A percentile compares a stretch with the other conserved stretches of the same genome.
phyloP scores from a whole-genome alignment of 2,888 invertebrate genomes.

The Orthosia incerta region DNA sequence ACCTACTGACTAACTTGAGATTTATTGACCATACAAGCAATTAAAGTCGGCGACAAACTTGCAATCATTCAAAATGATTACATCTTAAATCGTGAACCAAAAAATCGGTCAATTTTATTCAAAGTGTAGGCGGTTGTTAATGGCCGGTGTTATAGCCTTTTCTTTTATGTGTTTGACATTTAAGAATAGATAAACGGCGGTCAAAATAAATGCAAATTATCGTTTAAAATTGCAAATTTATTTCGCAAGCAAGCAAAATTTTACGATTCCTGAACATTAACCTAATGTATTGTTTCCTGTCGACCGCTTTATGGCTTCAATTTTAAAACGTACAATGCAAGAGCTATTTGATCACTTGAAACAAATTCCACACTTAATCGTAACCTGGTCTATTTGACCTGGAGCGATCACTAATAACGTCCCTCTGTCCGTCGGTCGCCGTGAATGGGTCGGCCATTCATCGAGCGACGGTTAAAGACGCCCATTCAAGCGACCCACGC shows the following conservation, averaged over 20 bases:
- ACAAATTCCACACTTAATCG: slow-evolving; percentile 60
- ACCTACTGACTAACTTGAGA: slow-evolving; percentile 51
- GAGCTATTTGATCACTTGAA: slow-evolving; percentile 18
- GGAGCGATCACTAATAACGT: slow-evolving; percentile 69
- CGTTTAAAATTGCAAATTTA: slow-evolving; percentile 12
- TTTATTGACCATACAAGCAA: slow-evolving; percentile 48
- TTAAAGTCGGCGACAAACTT: slow-evolving; percentile 32
- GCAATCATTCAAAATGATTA: slow-evolving; percentile 35
- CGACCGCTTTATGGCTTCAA: slow-evolving; percentile 1
- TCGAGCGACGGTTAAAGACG: slow-evolving; percentile 68
- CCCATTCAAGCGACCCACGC: slow-evolving; percentile 79
- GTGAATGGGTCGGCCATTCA: slow-evolving; percentile 78
- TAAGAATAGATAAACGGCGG: slow-evolving; percentile 34
- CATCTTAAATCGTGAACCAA: slow-evolving; percentile 24
- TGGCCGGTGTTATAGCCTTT: slow-evolving; percentile 34
- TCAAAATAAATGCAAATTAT: slow-evolving; percentile 29
- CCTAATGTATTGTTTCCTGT: slow-evolving; percentile 24
- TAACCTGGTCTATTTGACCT: slow-evolving; percentile 61
- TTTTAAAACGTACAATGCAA: slow-evolving; percentile 23
- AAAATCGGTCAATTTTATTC: slow-evolving; percentile 55
- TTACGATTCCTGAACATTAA: slow-evolving; percentile 28
- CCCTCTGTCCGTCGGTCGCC: slow-evolving; percentile 58
- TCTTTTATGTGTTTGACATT: slow-evolving; percentile 55
- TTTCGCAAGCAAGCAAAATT: slow-evolving; percentile 17
- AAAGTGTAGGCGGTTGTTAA: slow-evolving; percentile 49